Percentiles rank a stretch among this genome's conserved stretches.
Conservation (phyloP, 2,888 invertebrate genomes). For the Agriopis marginaria region DNA sequence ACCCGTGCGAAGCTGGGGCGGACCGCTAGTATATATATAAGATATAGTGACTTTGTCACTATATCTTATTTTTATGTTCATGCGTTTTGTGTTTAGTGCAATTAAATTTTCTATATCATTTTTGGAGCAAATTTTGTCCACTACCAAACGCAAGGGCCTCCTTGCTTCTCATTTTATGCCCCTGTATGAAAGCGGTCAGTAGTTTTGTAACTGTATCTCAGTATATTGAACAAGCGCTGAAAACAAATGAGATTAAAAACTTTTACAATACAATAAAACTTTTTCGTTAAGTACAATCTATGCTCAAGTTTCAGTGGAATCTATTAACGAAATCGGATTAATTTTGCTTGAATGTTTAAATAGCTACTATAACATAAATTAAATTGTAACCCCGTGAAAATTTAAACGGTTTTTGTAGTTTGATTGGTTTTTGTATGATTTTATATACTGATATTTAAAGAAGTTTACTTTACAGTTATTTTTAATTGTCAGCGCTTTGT, state of each 20-base stretch:
- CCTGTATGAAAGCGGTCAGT: too few relatives aligned
- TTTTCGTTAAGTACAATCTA: conserved; percentile 32
- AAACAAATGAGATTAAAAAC: conserved; percentile 39
- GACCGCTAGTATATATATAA: too few relatives aligned
- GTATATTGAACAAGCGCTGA: conserved; percentile 12
- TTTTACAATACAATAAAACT: conserved; percentile 37
- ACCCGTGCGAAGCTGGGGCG: too few relatives aligned
- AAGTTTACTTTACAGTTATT: too few relatives aligned
- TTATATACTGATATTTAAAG: neutral
- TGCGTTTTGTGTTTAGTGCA: too few relatives aligned
- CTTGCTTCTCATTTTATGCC: too few relatives aligned
- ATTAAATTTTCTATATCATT: too few relatives aligned
- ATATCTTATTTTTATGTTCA: too few relatives aligned
- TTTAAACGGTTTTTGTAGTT: conserved; percentile 19
- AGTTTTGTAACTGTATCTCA: neutral
- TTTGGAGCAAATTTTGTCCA: too few relatives aligned
- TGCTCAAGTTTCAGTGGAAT: conserved; percentile 31
- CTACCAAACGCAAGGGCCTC: too few relatives aligned
- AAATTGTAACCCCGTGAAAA: conserved; percentile 16
- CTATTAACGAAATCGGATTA: conserved; percentile 34
- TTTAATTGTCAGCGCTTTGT: too few relatives aligned
- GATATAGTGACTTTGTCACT: too few relatives aligned
- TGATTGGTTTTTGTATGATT: conserved; percentile 24
- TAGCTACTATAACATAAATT: conserved; percentile 19
- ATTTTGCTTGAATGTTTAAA: conserved; percentile 33